Evolutionary conservation across 2,888 invertebrate species (phyloP), one percentile per base, ranked within the genome.

Genomic region (Trichopria drosophilae): DNA sequence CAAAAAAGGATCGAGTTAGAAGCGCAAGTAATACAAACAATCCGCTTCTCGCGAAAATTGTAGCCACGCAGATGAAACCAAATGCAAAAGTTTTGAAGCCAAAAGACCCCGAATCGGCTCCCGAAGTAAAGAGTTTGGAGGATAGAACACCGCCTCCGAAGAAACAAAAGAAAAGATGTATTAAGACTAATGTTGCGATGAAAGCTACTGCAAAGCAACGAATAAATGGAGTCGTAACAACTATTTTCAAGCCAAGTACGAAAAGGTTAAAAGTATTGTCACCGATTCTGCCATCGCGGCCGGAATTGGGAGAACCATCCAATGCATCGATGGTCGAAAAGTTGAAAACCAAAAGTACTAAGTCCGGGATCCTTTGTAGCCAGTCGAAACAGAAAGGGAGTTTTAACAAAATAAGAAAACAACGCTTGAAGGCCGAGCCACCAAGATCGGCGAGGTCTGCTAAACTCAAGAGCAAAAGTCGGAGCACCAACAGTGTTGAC

Each of bases 261-360:
- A 72, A 72, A 36, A 62, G 72, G 44, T 43, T 72, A n/a, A 72
- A 71, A 51, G 61, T 71, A 4, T 37, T 63, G 6, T 66, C 66
- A 9, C 53, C 57, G 24, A 65, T 56, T 31, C 26, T 62, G 4
- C 34, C 56, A 9, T 54, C 54, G 3, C 60, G 59, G 3, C 55
- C 65, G 6, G 69, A 69, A 50, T 45, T 63, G 3, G 68, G 65
- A 4, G 69, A 71, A 43, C 57, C 66, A 1, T 64, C 68, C 16
- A 62, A 49, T 26, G 19, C 44, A 3, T 28, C 40, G 3, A 46
- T 40, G 7, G 19, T 29, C n/a, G 16, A 36, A 2, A 41, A 51
- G 6, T 40, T 26, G 12, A 50, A 55, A 13, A 13, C 23, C 9
- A 9, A 24, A 9, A 53, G 57, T 31, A 29, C 46, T 26, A 19